Conservation (phyloP, 1,140 invertebrate genomes). For the Leucophenga varia region DNA sequence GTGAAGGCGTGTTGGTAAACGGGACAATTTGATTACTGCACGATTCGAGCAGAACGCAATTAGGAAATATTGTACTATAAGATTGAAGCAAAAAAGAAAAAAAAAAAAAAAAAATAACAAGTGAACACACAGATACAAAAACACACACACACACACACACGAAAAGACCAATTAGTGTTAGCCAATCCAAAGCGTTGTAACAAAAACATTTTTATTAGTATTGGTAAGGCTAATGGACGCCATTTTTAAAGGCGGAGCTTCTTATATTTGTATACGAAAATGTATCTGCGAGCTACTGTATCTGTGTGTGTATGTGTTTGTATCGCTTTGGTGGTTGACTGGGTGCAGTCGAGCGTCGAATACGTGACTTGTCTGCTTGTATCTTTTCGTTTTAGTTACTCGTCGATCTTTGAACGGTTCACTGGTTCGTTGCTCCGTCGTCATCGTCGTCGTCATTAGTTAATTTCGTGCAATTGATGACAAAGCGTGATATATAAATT, state of each 20-base stretch:
- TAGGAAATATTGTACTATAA: too few species aligned
- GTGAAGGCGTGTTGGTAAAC: slow-evolving; percentile 24
- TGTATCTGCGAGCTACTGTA: too few species aligned
- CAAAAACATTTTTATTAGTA: too few species aligned
- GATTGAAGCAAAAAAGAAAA: slow-evolving; percentile 5
- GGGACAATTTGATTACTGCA: slow-evolving; percentile 38
- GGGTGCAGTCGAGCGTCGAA: too few species aligned
- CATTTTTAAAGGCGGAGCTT: too few species aligned
- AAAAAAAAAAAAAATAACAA: slow-evolving; percentile 10
- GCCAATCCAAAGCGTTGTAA: too few species aligned
- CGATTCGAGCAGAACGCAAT: slow-evolving; percentile 51
- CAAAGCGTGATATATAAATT: neutral
- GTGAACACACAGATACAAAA: neutral
- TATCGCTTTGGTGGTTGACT: too few species aligned
- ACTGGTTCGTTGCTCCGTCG: slow-evolving; percentile 26
- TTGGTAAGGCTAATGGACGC: too few species aligned
- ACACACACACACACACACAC: too few species aligned
- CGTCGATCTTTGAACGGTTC: slow-evolving; percentile 54
- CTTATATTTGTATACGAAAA: too few species aligned
- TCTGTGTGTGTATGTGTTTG: too few species aligned
- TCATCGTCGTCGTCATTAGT: neutral
- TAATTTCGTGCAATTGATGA: slow-evolving; percentile 13
- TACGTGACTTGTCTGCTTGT: slow-evolving; percentile 33
- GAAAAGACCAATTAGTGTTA: too few species aligned
- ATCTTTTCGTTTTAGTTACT: slow-evolving; percentile 36